Evolutionary conservation across 2,797 vertebrate species (phyloP).

Genomic region (Neosilurus mollespiculum): DNA sequence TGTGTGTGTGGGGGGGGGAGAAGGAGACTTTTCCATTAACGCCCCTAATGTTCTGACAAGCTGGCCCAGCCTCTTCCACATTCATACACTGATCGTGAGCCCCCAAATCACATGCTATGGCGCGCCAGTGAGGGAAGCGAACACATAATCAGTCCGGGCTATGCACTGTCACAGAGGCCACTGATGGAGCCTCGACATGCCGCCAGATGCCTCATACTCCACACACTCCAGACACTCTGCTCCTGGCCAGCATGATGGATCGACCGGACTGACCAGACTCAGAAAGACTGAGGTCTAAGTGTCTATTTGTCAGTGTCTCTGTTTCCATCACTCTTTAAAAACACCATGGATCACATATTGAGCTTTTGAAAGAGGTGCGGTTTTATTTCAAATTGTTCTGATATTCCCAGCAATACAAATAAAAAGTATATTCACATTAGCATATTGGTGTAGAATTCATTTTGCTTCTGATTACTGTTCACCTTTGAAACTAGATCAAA

Average conservation of each 20-base stretch:
- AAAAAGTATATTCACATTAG: conserved; percentile 29
- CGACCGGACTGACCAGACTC: conserved; percentile 38
- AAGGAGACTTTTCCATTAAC: conserved; percentile 89
- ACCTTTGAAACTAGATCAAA: conserved; percentile 62
- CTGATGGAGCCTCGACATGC: conserved; percentile 72
- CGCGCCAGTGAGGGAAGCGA: conserved; percentile 78
- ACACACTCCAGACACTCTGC: conserved; percentile 41
- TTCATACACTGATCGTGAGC: conserved; percentile 85
- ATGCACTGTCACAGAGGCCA: conserved; percentile 80
- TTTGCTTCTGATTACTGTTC: conserved; percentile 58
- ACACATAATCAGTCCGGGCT: conserved; percentile 86
- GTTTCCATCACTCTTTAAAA: conserved; percentile 30
- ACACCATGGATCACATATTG: not conserved
- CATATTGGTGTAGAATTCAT: conserved; percentile 36
- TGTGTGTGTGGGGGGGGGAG: conserved; percentile 40
- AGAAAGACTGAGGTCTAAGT: conserved; percentile 48
- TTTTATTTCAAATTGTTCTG: conserved; percentile 18
- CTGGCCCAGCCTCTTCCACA: conserved; percentile 86
- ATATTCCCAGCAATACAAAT: not conserved
- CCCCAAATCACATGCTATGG: conserved; percentile 86
- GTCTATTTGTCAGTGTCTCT: conserved; percentile 49
- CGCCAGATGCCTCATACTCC: conserved; percentile 56
- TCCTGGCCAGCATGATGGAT: conserved; percentile 44
- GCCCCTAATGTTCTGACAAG: conserved; percentile 91
- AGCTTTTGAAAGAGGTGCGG: not conserved